Base-by-base conservation (phyloP, 2,888 invertebrate genomes). In the Epiblema foenella region DNA sequence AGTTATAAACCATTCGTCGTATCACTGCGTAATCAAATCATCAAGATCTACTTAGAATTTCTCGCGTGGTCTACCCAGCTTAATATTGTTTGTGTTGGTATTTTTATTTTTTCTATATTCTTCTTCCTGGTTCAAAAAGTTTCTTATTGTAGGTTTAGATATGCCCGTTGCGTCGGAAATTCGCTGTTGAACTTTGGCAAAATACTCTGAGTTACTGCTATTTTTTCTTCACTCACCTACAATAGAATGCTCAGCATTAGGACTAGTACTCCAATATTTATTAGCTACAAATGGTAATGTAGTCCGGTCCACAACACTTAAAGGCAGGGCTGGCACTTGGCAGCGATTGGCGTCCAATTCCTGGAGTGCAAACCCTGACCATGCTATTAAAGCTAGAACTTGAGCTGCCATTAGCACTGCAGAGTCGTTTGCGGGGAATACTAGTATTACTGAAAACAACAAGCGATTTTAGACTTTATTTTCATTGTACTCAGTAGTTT, bases 331-430 rank as follows among this genome's bases (percentile, higher is more conserved):
- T 2, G 92, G 89, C 56, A 91, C 83, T 4, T 89, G 82, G 0
- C 81, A 85, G 0, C 90, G 78, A 0, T 80, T 75, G 1, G 79
- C 75, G 70, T 90, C 88, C 69, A 93, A 73, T 78, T 92, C 93
- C 73, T 91, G 93, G 1, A 93, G 79, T 0, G 82, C 81, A 75
- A 93, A 93, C 2, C 93, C 93, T 4, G 92, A 83, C 93, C 93
- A 93, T 9, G 79, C 87, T 0, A 85, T 75, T 8, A 92, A 71
- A 0, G 91, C 83, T 3, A 93, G 74, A 8, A 90, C 82, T 78
- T 93, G 93, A 0, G 87, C 82, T 0, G 85, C 77, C 86, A 92
- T 86, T 11, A 82, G 54, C 7, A 93, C 92, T 39, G 84, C 77
- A 0, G 86, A 79, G 1, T 93, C 92, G 73, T 93, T 90, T 0